Conservation (phyloP, 1,140 invertebrate genomes). For the Drosophila navojoa region DNA sequence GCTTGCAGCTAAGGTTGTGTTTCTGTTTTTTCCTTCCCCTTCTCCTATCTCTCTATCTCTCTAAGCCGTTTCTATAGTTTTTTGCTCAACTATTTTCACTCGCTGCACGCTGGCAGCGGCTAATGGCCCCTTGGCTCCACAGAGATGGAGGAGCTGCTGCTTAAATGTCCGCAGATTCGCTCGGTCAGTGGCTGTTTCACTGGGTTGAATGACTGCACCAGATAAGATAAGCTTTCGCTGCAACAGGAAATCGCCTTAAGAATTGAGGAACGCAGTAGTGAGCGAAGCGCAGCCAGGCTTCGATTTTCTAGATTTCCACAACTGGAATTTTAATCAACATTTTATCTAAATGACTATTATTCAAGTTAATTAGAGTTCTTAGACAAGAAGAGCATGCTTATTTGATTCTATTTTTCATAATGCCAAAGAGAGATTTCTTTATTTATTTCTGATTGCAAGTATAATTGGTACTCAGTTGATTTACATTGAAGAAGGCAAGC, state of each 20-base stretch:
- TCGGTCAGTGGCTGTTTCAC: conserved; percentile 20
- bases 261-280: neutral
- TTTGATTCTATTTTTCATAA: neutral
- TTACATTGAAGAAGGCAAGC: too few relatives aligned
- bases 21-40: neutral
- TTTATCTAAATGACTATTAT: neutral
- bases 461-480: too few relatives aligned
- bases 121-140: conserved; percentile 20
- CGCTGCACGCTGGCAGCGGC: conserved; percentile 9
- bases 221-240: conserved; percentile 29
- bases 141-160: neutral
- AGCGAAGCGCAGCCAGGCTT: neutral
- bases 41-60: neutral
- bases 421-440: neutral
- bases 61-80: conserved; percentile 27
- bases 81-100: conserved; percentile 43
- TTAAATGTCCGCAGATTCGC: conserved; percentile 8
- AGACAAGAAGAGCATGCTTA: neutral
- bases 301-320: neutral
- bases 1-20: conserved; percentile 27
- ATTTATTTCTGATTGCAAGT: neutral
- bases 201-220: conserved; percentile 43
- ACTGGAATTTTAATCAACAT: neutral
- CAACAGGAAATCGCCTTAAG: conserved; percentile 23
- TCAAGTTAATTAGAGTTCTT: too few relatives aligned